Percentiles rank a stretch among this genome's conserved stretches.
Conservation (phyloP, 2,888 invertebrate genomes). For the Deilephila elpenor region DNA sequence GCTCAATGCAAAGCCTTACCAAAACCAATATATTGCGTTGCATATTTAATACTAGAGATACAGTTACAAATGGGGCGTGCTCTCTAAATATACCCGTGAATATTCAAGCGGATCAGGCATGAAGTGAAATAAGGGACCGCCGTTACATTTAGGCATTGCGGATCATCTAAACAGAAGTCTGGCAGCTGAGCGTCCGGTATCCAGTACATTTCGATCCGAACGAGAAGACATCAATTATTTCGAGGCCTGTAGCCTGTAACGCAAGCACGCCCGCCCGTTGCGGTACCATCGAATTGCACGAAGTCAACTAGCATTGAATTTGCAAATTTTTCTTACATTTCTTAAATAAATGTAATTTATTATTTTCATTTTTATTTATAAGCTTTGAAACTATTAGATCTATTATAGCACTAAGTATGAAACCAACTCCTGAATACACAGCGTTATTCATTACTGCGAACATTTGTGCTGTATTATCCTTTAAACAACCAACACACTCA, state of each 20-base stretch:
- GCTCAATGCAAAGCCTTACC: not conserved
- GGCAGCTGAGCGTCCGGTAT: constrained; percentile 38
- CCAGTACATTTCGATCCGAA: constrained; percentile 50
- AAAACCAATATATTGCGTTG: not conserved
- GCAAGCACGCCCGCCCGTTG: constrained; percentile 37
- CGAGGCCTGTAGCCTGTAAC: constrained; percentile 48
- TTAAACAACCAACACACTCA: not conserved
- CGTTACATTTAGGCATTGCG: constrained; percentile 20
- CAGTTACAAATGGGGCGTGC: not conserved
- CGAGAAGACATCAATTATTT: constrained; percentile 66
- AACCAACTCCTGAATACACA: too few species aligned
- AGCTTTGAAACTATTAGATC: too few species aligned
- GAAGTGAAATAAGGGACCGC: constrained; percentile 14
- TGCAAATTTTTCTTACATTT: constrained; percentile 47
- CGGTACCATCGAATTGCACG: constrained; percentile 48
- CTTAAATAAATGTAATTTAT: not conserved
- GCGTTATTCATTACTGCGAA: not conserved
- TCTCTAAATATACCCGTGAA: constrained; percentile 36
- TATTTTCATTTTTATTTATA: too few species aligned
- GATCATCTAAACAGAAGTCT: constrained; percentile 23
- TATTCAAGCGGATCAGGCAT: constrained; percentile 36
- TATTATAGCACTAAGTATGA: too few species aligned
- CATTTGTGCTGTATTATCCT: not conserved
- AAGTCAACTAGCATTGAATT: constrained; percentile 55
- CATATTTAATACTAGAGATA: not conserved